phyloP scores from a whole-genome alignment of 2,888 invertebrate species.

The Chironomus riparius region DNA sequence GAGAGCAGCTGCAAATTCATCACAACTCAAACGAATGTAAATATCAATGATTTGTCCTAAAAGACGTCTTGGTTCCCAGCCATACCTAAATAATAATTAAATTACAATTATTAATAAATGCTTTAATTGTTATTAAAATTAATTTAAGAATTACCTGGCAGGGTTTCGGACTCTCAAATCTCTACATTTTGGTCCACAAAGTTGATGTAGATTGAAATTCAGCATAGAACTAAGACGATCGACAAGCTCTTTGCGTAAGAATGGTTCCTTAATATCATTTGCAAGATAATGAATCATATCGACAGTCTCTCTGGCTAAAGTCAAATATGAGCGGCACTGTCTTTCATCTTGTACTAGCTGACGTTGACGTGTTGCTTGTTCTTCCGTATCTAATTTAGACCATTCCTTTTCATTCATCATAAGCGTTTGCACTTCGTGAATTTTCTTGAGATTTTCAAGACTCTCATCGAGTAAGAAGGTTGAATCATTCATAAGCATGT shows the following conservation, averaged over 20 bases:
- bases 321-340: conserved; percentile 83
- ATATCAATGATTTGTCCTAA: conserved; percentile 90
- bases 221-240: conserved; percentile 12
- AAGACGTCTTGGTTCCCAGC: conserved; percentile 91
- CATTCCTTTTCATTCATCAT: conserved; percentile 63
- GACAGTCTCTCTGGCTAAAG: conserved; percentile 88
- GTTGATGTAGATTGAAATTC: conserved; percentile 53
- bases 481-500: conserved; percentile 96
- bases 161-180: conserved; percentile 86
- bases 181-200: conserved; percentile 94
- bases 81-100: conserved; percentile 55
- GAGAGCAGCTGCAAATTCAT: conserved; percentile 81
- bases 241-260: conserved; percentile 78
- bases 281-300: conserved; percentile 98
- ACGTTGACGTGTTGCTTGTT: conserved; percentile 66
- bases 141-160: conserved; percentile 47
- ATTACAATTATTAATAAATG: no score
- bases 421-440: conserved; percentile 78
- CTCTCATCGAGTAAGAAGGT: conserved; percentile 96
- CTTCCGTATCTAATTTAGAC: conserved; percentile 55
- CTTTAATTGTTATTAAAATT: no score
- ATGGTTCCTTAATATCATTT: conserved; percentile 88
- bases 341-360: conserved; percentile 75
- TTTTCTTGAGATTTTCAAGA: conserved; percentile 78
- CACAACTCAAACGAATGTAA: conserved; percentile 91